phyloP scores from a whole-genome alignment of 2,888 invertebrate species.

The Luperina testacea region DNA sequence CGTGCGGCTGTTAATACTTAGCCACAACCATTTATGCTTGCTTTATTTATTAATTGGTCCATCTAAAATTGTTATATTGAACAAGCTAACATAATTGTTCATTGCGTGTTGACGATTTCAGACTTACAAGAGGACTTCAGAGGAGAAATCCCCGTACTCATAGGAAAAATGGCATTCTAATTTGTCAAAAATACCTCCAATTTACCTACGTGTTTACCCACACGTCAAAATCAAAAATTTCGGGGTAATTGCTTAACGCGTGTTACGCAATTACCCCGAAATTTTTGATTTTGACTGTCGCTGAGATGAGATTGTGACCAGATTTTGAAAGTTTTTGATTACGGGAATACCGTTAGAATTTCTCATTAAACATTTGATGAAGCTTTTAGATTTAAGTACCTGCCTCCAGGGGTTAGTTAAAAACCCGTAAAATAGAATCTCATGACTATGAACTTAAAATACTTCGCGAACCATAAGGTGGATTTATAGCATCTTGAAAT shows the following conservation, averaged over 20 bases:
- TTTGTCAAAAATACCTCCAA: not conserved
- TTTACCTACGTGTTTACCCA: not conserved
- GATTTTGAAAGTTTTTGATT: not conserved
- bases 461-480: slow-evolving; percentile 21
- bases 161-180: accelerated
- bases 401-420: slow-evolving; percentile 4
- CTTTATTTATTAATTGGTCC: not conserved
- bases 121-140: not conserved
- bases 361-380: not conserved
- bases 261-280: too few species aligned
- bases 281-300: not conserved
- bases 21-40: not conserved
- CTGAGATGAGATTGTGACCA: not conserved
- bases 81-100: not conserved
- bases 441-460: slow-evolving; percentile 10
- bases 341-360: not conserved
- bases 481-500: slow-evolving; percentile 27
- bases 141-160: not conserved
- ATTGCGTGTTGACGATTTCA: not conserved
- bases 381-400: not conserved
- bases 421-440: slow-evolving; percentile 26
- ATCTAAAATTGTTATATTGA: not conserved
- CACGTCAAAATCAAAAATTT: too few species aligned
- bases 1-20: too few species aligned
- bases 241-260: too few species aligned